Conservation (phyloP, 2,888 invertebrate species). For the Tenthredo amoena region DNA sequence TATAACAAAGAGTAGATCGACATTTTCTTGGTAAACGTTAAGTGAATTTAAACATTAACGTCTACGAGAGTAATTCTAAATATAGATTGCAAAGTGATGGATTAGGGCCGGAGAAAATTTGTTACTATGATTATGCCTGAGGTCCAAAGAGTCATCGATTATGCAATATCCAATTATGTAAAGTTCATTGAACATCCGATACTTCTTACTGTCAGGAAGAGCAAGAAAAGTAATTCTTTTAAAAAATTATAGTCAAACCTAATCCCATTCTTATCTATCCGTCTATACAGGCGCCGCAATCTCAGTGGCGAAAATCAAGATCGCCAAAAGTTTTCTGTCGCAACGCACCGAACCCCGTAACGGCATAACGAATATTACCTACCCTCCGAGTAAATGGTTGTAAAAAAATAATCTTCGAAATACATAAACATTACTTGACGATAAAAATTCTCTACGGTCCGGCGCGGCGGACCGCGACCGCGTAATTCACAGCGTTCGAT, state of each 20-base stretch:
- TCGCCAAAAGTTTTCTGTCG: conserved; percentile 69
- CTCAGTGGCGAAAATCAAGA: conserved; percentile 67
- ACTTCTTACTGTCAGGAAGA: not conserved
- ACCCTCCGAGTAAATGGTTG: not conserved
- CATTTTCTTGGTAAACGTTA: not conserved
- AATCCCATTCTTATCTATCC: not conserved
- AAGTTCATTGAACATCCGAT: not conserved
- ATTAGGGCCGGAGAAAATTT: not conserved
- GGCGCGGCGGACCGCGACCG: not conserved
- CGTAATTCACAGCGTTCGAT: conserved; percentile 43
- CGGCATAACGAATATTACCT: conserved; percentile 21
- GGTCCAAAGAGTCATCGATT: not conserved
- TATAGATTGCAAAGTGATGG: not conserved
- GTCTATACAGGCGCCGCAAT: conserved; percentile 61
- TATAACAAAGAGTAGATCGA: not conserved
- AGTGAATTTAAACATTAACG: not conserved
- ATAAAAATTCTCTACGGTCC: conserved; percentile 32
- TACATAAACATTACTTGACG: not conserved
- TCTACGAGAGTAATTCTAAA: not conserved
- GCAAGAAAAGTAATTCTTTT: not conserved
- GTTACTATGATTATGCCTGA: not conserved
- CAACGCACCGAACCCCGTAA: conserved; percentile 61
- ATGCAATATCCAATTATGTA: not conserved
- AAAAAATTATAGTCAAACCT: not conserved
- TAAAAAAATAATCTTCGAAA: conserved; percentile 24